Evolutionary conservation across 2,113 vertebrate species (phyloP), one percentile per base, ranked within the genome.

Genomic region (Copsychus sechellarum): DNA sequence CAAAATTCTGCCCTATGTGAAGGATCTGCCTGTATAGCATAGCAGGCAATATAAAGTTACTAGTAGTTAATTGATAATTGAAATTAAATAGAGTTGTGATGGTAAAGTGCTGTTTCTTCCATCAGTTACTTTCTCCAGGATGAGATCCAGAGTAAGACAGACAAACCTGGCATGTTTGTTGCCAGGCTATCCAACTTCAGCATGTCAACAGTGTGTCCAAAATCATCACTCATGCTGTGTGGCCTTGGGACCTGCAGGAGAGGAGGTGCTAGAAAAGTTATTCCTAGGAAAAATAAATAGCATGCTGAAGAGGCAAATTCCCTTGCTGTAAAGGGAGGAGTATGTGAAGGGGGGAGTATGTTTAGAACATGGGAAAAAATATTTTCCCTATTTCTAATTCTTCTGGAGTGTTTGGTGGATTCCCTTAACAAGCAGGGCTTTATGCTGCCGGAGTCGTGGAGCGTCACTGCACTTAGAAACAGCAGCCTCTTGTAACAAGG

Each of bases 351-450:
- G 47, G 19, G 14, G 17, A 48, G 34, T 81, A n/a, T 13, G 3
- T 86, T 93, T 94, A 51, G 95, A 81, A 86, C 22, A 29, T 13
- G 13, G 66, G 21, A 25, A 76, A 83, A 91, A 61, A 4, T 40
- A 66, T 28, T 86, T 86, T 92, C 40, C 50, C 71, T 5, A 3
- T 73, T 83, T 92, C 56, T 86, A 2, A 20, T 86, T 86, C 54
- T 88, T 82, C 21, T 70, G 69, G 50, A 81, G 29, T 62, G 23
- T 73, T 90, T 73, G 54, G 48, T 92, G 20, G 47, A 29, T 92
- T 83, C 72, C 50, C 13, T 34, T 88, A 93, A 97, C 94, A 96
- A 93, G 76, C 57, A 84, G 72, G 18, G 88, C 91, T 93, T 94
- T 95, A 83, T 96, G 88, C 76, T 78, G 47, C 56, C 4, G 26